Conservation (phyloP, 1,140 invertebrate species). For the Phocides pigmalion region DNA sequence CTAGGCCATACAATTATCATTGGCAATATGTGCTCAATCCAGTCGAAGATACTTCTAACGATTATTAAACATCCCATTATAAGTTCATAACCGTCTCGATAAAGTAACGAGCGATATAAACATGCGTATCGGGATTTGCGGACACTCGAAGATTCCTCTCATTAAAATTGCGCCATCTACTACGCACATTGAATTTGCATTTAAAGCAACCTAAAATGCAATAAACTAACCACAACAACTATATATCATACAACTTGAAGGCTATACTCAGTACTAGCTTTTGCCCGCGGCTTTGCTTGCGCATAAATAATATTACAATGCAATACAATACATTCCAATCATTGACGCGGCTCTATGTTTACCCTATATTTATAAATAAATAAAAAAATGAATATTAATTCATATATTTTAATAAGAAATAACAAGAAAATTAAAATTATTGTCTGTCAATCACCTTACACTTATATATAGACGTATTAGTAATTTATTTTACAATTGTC, state of each 20-base stretch:
- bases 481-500: no score
- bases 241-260: not conserved
- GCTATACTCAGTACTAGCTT: no score
- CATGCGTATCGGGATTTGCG: not conserved
- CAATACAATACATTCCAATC: no score
- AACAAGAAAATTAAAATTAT: no score
- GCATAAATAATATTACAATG: no score
- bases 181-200: not conserved
- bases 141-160: not conserved
- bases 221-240: not conserved
- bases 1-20: not conserved
- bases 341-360: no score
- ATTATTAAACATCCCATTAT: slow-evolving; percentile 2
- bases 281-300: no score
- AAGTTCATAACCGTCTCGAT: not conserved
- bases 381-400: no score
- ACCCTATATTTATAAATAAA: no score
- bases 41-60: not conserved
- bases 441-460: no score
- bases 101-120: not conserved
- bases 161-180: not conserved
- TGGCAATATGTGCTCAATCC: not conserved
- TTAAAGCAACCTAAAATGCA: not conserved
- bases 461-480: no score
- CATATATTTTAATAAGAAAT: no score